Base-by-base conservation (phyloP, 1,140 invertebrate genomes). In the Artemia franciscana region DNA sequence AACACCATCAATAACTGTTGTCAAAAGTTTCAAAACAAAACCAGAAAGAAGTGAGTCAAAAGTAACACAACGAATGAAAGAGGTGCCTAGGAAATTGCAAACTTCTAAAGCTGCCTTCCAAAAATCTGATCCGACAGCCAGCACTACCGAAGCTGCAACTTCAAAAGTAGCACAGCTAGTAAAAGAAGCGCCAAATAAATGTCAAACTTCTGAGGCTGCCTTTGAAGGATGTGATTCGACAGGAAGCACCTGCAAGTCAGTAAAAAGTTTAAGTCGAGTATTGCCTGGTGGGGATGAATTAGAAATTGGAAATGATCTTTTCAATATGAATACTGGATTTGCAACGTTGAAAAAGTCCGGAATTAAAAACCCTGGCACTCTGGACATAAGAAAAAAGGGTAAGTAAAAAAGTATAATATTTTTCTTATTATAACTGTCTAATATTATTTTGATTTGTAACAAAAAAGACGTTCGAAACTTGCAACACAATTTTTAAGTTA, bases 191-290 rank as follows among this genome's bases (percentile, higher is more conserved):
- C 24, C 62, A 15, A 51, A 61, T 21, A 51, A 58, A 9, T 9
- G 57, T 18, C 18, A 18, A 24, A 24, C 5, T 18, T 21, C 18
- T 18, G 57, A 58, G 18, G 57, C 18, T 18, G 24, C 39, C 4
- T 30, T 56, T n/a, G 62, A 51, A 51, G 39, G 58, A 5, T 64
- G 61, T 26, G 57, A 39, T 21, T 64, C 63, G 5, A 24, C 62
- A 5, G 18, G 57, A 4, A 64, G 60, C 12, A 62, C 63, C 9
- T 58, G 39, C 23, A 64, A 63, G 26, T 64, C 63, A 2, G 56
- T 64, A 15, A 64, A 64, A 62, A 63, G 61, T 27, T 28, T 64
- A 3, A 64, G 63, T 24, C 60, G 60, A 4, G 26, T 64, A 15
- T 58, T 61, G 9, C 60, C 63, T 4, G 60, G 51, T 2, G 60